Evolutionary conservation across 2,888 invertebrate genomes (phyloP), one percentile per base, ranked within the genome.

Genomic region (Lomographa bimaculata): DNA sequence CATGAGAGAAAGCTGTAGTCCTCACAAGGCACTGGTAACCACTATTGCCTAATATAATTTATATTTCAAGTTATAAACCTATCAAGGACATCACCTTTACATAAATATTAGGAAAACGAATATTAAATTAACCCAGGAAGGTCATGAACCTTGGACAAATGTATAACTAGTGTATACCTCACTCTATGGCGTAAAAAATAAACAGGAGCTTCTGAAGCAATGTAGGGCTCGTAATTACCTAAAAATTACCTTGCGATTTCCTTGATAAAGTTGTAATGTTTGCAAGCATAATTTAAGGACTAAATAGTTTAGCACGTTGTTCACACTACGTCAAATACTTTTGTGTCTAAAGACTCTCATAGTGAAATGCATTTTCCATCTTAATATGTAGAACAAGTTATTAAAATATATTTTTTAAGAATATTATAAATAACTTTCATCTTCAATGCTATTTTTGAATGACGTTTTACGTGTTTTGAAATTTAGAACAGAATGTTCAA

Each of bases 341-440:
- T 46, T 50, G 55, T 52, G 64, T 59, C 54, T 57, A 52, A 50
- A 60, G 57, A 41, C 59, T 46, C 53, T 51, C 50, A 57, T 63
- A 5, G 61, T 51, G 47, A 39, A 49, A 54, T 46, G 6, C 54
- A 54, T 54, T 66, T 63, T 60, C 64, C 72, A 79, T 81, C 57
- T 48, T 72, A 54, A 50, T 62, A 39, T 47, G 28, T 54, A 51
- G 46, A 63, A 49, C 24, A 54, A 46, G 57, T 47, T 53, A 61
- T 60, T 62, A 55, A 61, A 66, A 60, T 56, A 52, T 25, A 59
- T 60, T 64, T 72, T 69, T 57, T 64, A 46, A 57, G 64, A 75
- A 66, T 71, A 78, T 69, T 81, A 85, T 71, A 86, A 85, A 83
- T 87, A 85, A 85, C 87, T 86, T 78, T 81, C 85, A 83, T 84